Evolutionary conservation across 2,113 vertebrate species (phyloP), one percentile per base, ranked within the genome.

Genomic region (Onychostoma macrolepis): DNA sequence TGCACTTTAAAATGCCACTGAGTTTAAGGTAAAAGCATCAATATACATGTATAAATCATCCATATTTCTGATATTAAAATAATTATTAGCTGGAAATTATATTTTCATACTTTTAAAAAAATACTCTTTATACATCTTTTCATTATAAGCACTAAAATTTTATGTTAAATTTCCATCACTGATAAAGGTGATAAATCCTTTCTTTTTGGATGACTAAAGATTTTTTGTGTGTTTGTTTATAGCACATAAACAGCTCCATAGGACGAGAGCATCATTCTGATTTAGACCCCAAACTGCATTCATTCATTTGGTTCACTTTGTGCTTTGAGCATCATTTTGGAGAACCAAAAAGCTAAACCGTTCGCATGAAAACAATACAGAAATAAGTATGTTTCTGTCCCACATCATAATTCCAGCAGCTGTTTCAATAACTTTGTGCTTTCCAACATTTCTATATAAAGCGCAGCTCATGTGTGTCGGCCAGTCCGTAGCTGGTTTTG

Each of bases 401-500:
- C 41, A 82, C n/a, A 48, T 69, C 30, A 50, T 69, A 24, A 69
- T 24, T 41, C 36, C 26, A 36, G 9, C 79, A 81, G 36, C 4
- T 45, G 24, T 81, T 28, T 65, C 6, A 28, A 28, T 45, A 28
- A 65, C 13, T 28, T 7, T 63, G 79, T 43, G 56, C 26, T 11
- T 12, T 17, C 26, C 45, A 83, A 10, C 11, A 80, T 19, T 67
- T 87, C 83, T 94, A 97, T 88, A 93, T 91, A 69, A 97, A 90
- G 80, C 3, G 86, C 48, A 97, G 94, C 82, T 88, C 53, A 74
- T 96, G 94, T 0, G 76, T 92, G 4, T 94, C 90, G 0, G 93
- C 85, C 61, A 97, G 93, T 13, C 96, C 94, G 6, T 88, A 96
- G 92, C 88, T 93, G 87, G 90, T 93, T 83, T 96, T 97, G 91